Evolutionary conservation across 1,140 invertebrate genomes (phyloP).

Genomic region (Rhopalosiphum maidis): DNA sequence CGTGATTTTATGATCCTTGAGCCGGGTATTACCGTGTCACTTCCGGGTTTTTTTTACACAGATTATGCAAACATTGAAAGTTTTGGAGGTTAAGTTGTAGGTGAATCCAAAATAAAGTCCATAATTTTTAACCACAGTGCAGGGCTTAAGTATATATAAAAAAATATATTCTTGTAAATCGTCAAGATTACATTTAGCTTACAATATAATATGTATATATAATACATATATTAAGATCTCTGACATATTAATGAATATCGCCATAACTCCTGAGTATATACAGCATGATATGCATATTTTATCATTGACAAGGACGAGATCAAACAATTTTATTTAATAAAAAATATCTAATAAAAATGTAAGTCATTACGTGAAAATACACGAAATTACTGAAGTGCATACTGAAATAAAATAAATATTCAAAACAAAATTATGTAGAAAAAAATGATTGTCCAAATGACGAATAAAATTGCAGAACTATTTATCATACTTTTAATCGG

Average conservation of each 20-base stretch:
- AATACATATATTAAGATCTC: background rate
- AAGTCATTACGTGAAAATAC: background rate
- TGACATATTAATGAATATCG: background rate
- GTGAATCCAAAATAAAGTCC: background rate
- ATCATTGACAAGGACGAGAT: background rate
- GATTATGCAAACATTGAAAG: constrained; percentile 11
- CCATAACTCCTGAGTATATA: background rate
- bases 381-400: background rate
- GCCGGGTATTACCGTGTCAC: background rate
- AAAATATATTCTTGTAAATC: background rate
- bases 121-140: background rate
- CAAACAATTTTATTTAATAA: background rate
- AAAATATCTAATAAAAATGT: background rate
- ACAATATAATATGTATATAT: background rate
- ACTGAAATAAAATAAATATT: background rate
- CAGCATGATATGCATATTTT: background rate
- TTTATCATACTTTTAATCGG: background rate
- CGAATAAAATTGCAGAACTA: background rate
- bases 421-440: background rate
- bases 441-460: background rate
- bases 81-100: background rate
- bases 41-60: background rate
- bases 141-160: background rate
- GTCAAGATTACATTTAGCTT: background rate
- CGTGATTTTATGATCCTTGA: constrained; percentile 5